These are phyloP conservation scores for Rhagoletis zephyria DNA, from an alignment of 1,140 invertebrate species.

Conservation along the genomic window DNA sequence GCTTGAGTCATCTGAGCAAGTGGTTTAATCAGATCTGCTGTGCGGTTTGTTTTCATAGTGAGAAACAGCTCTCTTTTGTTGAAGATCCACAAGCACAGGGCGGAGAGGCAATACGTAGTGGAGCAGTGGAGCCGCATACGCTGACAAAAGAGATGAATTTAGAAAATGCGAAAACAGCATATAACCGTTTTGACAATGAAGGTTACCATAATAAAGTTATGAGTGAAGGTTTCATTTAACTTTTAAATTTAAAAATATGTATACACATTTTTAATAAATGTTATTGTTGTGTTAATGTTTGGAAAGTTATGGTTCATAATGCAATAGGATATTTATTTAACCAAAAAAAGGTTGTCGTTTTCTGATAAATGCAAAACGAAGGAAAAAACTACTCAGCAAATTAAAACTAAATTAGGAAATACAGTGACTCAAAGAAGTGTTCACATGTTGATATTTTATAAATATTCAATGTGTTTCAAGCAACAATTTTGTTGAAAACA, in stretches of 20 bases:
- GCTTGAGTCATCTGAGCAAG: not conserved
- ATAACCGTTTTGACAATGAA: constrained; percentile 26
- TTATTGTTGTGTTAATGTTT: not conserved
- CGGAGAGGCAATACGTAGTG: not conserved
- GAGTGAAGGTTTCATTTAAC: constrained; percentile 34
- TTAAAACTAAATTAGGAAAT: too few relatives aligned
- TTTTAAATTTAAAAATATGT: not conserved
- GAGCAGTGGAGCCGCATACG: not conserved
- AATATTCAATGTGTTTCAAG: too few relatives aligned
- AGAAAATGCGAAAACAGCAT: not conserved
- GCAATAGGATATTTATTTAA: too few relatives aligned
- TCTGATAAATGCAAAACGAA: too few relatives aligned
- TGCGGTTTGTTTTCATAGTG: not conserved
- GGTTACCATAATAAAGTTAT: constrained; percentile 14
- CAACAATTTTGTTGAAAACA: too few relatives aligned
- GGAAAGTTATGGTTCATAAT: too few relatives aligned
- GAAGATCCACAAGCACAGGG: not conserved
- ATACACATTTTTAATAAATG: not conserved
- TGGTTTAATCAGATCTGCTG: not conserved
- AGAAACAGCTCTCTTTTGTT: not conserved
- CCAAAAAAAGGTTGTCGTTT: too few relatives aligned
- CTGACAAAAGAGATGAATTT: constrained; percentile 42
- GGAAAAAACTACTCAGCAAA: too few relatives aligned
- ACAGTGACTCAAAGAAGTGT: too few relatives aligned
- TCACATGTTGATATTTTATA: too few relatives aligned